Percentiles rank a stretch among this genome's conserved stretches.
These are phyloP conservation scores for Periplaneta americana DNA, from an alignment of 1,140 invertebrate genomes.

Conservation along the genomic window DNA sequence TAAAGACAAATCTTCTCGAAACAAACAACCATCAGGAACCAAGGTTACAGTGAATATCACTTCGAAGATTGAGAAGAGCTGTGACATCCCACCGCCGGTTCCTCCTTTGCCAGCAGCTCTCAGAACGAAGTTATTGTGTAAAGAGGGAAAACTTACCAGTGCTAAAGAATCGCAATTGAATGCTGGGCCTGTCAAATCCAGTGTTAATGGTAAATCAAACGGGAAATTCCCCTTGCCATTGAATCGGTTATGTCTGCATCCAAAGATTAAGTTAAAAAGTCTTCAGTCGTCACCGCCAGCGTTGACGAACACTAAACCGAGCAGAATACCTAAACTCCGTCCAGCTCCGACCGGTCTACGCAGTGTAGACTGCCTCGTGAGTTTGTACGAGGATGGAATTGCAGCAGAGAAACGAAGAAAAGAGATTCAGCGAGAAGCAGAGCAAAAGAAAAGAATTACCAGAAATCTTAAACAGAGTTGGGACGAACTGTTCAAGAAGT, in stretches of 20 bases:
- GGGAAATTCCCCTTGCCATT: not conserved
- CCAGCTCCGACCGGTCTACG: slow-evolving; percentile 39
- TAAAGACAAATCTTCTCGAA: not conserved
- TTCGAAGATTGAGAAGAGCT: not conserved
- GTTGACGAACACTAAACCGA: slow-evolving; percentile 27
- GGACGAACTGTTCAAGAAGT: slow-evolving; percentile 9
- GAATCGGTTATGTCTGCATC: not conserved
- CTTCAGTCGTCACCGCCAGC: not conserved
- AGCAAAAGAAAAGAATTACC: not conserved
- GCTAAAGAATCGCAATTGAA: not conserved
- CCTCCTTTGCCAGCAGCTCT: slow-evolving; percentile 3
- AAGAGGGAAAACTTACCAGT: not conserved
- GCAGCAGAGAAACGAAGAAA: slow-evolving; percentile 24
- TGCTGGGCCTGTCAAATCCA: not conserved
- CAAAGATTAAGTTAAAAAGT: not conserved
- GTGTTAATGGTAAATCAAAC: not conserved
- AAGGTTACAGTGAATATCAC: slow-evolving; percentile 1
- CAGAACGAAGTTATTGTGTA: not conserved
- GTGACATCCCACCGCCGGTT: not conserved
- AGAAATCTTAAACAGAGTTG: not conserved
- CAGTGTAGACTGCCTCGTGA: slow-evolving; percentile 30
- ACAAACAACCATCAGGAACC: not conserved
- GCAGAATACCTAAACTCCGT: slow-evolving; percentile 34
- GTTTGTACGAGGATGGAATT: slow-evolving; percentile 2
- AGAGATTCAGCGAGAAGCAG: not conserved